A percentile compares a stretch with the other conserved stretches of the same genome.
phyloP scores from a whole-genome alignment of 2,888 invertebrate genomes.

The Petrolisthes cinctipes region DNA sequence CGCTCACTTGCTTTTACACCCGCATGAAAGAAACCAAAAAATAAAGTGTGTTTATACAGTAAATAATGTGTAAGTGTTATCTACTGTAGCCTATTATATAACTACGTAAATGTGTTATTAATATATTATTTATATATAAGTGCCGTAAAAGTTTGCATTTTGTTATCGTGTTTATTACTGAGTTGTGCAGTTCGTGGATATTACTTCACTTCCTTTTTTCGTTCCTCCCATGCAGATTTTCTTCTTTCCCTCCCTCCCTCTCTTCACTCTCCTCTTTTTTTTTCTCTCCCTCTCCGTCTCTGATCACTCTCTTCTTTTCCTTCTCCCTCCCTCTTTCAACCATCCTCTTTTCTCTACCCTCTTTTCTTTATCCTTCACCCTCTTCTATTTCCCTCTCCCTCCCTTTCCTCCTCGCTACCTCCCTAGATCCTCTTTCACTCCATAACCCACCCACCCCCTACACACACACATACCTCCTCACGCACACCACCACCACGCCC shows the following conservation, averaged over 20 bases:
- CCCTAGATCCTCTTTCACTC: neutral
- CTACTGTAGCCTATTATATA: too few relatives aligned
- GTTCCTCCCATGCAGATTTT: neutral
- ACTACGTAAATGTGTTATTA: too few relatives aligned
- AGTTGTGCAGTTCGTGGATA: too few relatives aligned
- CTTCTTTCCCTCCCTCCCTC: constrained; percentile 2
- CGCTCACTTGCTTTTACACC: too few relatives aligned
- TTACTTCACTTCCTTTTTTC: too few relatives aligned
- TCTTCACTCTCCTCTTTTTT: neutral
- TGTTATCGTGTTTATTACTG: too few relatives aligned
- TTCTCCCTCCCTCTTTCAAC: neutral
- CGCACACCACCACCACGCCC: too few relatives aligned
- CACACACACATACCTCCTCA: neutral
- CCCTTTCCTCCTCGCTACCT: neutral
- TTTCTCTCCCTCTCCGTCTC: neutral
- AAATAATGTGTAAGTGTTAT: too few relatives aligned
- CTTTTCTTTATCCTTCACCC: neutral
- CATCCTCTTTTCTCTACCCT: neutral
- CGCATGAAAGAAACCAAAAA: too few relatives aligned
- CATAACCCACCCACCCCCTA: neutral
- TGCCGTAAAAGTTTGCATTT: neutral
- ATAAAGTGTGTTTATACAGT: too few relatives aligned
- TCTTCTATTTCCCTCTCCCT: neutral
- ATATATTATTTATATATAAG: neutral
- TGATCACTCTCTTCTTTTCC: neutral